Evolutionary conservation across 2,797 vertebrate genomes (phyloP).

Genomic region (Enteromius unitaeniatus): DNA sequence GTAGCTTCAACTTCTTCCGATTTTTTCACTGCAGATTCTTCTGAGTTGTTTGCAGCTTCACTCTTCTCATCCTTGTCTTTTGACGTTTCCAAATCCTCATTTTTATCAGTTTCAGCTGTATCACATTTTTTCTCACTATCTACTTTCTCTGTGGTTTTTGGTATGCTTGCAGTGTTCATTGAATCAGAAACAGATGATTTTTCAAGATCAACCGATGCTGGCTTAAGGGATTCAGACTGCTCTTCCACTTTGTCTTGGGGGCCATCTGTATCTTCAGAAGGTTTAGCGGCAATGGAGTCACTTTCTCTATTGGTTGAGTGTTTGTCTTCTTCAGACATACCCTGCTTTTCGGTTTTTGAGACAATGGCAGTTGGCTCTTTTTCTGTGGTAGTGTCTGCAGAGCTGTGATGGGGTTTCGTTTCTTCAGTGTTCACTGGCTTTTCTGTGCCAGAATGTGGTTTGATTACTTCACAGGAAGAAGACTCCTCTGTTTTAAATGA

Average conservation of each 20-base stretch:
- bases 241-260: slow-evolving; percentile 36
- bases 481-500: slow-evolving; percentile 30
- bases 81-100: slow-evolving; percentile 20
- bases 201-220: slow-evolving; percentile 21
- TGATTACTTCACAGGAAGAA: not conserved
- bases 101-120: slow-evolving; percentile 9
- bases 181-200: slow-evolving; percentile 33
- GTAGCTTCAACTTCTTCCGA: slow-evolving; percentile 14
- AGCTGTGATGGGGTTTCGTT: slow-evolving; percentile 23
- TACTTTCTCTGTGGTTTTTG: slow-evolving; percentile 32
- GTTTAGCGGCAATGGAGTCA: slow-evolving; percentile 2
- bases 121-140: not conserved
- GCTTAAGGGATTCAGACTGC: not conserved
- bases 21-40: slow-evolving; percentile 48
- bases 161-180: not conserved
- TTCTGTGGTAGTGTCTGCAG: slow-evolving; percentile 7
- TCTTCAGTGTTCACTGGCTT: slow-evolving; percentile 47
- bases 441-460: slow-evolving; percentile 28
- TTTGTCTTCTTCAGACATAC: slow-evolving; percentile 22
- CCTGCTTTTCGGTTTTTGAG: slow-evolving; percentile 18
- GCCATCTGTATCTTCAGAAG: not conserved
- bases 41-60: slow-evolving; percentile 7
- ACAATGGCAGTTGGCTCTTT: not conserved
- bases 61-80: slow-evolving; percentile 3
- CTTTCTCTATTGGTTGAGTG: slow-evolving; percentile 9